Evolutionary conservation across 1,140 invertebrate species (phyloP).

Genomic region (Pogonomyrmex californicus): DNA sequence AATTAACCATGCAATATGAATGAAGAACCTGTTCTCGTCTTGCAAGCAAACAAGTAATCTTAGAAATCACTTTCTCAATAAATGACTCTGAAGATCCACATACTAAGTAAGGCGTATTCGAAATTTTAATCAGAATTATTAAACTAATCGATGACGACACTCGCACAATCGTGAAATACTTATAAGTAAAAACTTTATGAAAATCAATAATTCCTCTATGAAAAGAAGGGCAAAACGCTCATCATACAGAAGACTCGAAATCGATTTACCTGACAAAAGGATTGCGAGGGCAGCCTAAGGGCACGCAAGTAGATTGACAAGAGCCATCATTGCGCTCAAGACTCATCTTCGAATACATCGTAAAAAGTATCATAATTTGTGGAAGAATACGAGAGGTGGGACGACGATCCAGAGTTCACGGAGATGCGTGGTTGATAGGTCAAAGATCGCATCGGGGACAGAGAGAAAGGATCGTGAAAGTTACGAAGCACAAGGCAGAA

Average conservation of each 20-base stretch:
- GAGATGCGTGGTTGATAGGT: constrained; percentile 15
- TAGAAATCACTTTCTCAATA: not conserved
- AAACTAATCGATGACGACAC: not conserved
- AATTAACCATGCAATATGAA: not conserved
- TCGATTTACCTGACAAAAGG: not conserved
- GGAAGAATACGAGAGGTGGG: constrained; percentile 1
- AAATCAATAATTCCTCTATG: not conserved
- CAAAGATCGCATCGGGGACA: constrained; percentile 40
- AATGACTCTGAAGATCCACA: not conserved
- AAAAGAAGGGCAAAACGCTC: not conserved
- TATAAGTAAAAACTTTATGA: not conserved
- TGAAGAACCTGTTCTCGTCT: constrained; percentile 1
- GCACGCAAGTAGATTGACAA: constrained; percentile 1
- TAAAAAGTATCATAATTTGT: constrained; percentile 43
- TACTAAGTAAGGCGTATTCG: not conserved
- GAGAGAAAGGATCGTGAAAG: constrained; percentile 18
- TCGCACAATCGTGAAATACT: not conserved
- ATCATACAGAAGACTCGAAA: not conserved
- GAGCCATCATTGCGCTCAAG: not conserved
- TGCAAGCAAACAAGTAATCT: constrained; percentile 10
- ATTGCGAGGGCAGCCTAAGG: not conserved
- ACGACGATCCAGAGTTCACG: constrained; percentile 6
- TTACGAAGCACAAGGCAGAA: not conserved
- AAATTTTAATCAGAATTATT: not conserved
- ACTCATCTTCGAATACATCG: not conserved